Base-by-base conservation (phyloP, 1,140 invertebrate species). In the Riptortus pedestris region DNA sequence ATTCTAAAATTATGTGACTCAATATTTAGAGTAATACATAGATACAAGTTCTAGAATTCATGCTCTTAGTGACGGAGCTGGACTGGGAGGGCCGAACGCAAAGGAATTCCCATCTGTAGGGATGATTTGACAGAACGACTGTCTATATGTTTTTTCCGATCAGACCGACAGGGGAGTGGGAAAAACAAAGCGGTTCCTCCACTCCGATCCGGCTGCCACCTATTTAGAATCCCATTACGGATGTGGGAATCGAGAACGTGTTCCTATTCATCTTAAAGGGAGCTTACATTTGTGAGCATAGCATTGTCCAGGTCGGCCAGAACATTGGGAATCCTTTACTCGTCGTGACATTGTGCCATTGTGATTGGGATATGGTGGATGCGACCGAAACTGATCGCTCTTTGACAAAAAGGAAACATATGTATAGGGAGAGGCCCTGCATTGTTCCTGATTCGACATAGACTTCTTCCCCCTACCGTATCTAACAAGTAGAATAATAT, bases 181-280 rank as follows among this genome's bases (percentile, higher is more conserved):
- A 55, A 55, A 55, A 55, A 55, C 51, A 55, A 55, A 24, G 24
- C 31, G 24, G 22, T 24, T 14, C 18, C 12, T 24, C 20, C 51
- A n/a, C 11, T 2, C 24, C 24, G 51, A 24, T 24, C 9, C 51
- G 51, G 51, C 5, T 38, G 31, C 31, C 31, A 38, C 24, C 38
- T 60, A 60, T 60, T 60, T 60, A 60, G 33, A 60, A 60, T 60
- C 59, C 59, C 33, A 60, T 60, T 60, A 60, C 31, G 43, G 59
- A 60, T 60, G 59, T 60, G 59, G 59, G 59, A 60, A 60, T 60
- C 18, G 59, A 60, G 59, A 60, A 60, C 59, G 59, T 60, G 59
- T 33, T 60, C 33, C 38, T 33, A 55, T 55, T 55, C 51, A 55
- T 55, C 51, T 26, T 55, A 55, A 55, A 26, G 51, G 51, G 2